phyloP scores from a whole-genome alignment of 2,797 vertebrate species.

The Squalus acanthias region DNA sequence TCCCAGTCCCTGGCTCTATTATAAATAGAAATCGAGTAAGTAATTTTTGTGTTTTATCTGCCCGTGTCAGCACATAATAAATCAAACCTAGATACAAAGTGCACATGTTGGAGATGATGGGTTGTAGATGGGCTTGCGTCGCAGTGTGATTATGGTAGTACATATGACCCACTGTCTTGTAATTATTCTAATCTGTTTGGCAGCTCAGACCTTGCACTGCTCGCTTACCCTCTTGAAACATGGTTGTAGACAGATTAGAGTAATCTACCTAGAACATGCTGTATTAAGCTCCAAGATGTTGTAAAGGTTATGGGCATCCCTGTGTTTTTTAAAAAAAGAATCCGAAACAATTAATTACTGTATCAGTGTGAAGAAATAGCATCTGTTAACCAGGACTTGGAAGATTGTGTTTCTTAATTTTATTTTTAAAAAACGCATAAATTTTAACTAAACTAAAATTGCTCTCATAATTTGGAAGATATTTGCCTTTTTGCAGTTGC shows the following conservation, averaged over 20 bases:
- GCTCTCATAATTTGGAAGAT: not conserved
- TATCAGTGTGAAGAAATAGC: conserved; percentile 8
- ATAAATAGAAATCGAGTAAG: conserved; percentile 24
- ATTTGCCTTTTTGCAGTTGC: not conserved
- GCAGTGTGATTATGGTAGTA: conserved; percentile 10
- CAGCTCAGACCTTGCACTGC: conserved; percentile 27
- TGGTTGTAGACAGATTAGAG: conserved; percentile 35
- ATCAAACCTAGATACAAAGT: conserved; percentile 30
- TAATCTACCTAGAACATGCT: conserved; percentile 35
- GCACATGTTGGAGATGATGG: conserved; percentile 20
- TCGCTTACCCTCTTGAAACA: conserved; percentile 32
- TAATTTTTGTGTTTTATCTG: conserved; percentile 31
- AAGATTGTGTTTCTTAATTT: not conserved
- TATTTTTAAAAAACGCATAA: not conserved
- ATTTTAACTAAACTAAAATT: not conserved
- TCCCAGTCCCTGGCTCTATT: not conserved
- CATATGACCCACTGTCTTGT: conserved; percentile 33
- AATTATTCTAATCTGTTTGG: conserved; percentile 35
- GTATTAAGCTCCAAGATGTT: conserved; percentile 10
- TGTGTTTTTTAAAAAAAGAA: not conserved
- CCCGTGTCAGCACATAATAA: conserved; percentile 26
- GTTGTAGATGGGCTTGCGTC: conserved; percentile 3
- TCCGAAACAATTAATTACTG: conserved; percentile 1
- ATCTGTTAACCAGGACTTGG: not conserved
- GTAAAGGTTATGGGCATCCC: conserved; percentile 27